These are phyloP conservation scores for Busseola fusca DNA, from an alignment of 2,888 invertebrate genomes.

Conservation along the genomic window DNA sequence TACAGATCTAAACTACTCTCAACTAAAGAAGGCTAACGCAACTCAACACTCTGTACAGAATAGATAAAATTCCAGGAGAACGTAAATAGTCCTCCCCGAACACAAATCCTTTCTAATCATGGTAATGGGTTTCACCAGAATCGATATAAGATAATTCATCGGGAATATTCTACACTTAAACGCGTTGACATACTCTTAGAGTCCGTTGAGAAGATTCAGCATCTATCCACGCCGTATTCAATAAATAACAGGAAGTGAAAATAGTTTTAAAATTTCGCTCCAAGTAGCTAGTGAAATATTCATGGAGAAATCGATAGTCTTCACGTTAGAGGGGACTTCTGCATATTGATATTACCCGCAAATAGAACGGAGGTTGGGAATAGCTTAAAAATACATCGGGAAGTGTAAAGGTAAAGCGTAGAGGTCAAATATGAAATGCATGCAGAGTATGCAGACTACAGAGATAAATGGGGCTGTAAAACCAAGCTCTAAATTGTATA, in stretches of 20 bases:
- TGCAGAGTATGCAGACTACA: constrained; percentile 18
- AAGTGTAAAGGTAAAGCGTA: neutral
- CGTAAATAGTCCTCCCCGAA: constrained; percentile 30
- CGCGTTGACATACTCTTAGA: constrained; percentile 21
- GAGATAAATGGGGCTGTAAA: constrained; percentile 38
- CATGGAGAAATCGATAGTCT: constrained; percentile 42
- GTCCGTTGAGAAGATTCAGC: constrained; percentile 35
- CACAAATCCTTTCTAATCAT: constrained; percentile 44
- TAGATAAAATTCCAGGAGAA: neutral
- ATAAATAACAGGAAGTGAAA: constrained; percentile 52
- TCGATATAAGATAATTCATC: constrained; percentile 36
- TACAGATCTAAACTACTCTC: neutral
- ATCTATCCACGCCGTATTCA: constrained; percentile 44
- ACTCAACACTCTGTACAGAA: constrained; percentile 1
- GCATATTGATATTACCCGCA: constrained; percentile 24
- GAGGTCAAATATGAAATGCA: constrained; percentile 36
- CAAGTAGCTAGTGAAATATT: constrained; percentile 47
- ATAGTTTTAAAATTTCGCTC: constrained; percentile 42
- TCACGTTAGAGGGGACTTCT: constrained; percentile 10
- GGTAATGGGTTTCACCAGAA: constrained; percentile 30
- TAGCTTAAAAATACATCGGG: constrained; percentile 18
- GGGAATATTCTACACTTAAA: constrained; percentile 39
- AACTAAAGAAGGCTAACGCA: no score
- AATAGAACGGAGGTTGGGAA: constrained; percentile 21
- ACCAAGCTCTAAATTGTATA: constrained; percentile 32